Base-by-base conservation (phyloP, 2,113 vertebrate species). In the Bostrychus sinensis region DNA sequence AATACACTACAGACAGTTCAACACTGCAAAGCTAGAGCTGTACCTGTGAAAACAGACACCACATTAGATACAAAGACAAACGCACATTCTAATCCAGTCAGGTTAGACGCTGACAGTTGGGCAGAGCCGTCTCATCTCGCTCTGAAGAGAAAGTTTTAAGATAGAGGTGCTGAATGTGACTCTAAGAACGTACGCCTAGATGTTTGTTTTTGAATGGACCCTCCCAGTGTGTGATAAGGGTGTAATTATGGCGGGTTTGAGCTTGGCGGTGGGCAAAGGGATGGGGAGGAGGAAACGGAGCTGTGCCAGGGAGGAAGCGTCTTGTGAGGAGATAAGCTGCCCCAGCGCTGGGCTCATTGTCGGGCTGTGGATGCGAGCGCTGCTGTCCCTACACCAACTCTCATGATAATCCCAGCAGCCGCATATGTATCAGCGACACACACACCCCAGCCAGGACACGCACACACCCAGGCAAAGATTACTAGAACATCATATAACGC, bases 231-330 rank as follows among this genome's bases (percentile, higher is more conserved):
- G 80, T 77, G 90, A 91, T 89, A 90, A 89, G 89, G 82, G 81
- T 78, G 83, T 90, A 91, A 89, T 91, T 91, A 92, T 75, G 83
- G 84, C 81, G 77, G 87, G 74, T n/a, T n/a, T n/a, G n/a, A n/a
- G n/a, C n/a, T n/a, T n/a, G n/a, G n/a, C n/a, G 81, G 83, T 78
- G 86, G 86, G 86, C 77, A 87, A 82, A 81, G 71, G 80, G 80
- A 87, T 81, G 82, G 79, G 83, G 81, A 78, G 82, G 84, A 80
- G 86, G 85, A 86, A 89, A 86, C 82, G 85, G 84, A 88, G 79
- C 83, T 78, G 84, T 81, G 82, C 64, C 80, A 84, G 75, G 80
- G 82, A 85, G 88, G 88, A 89, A 90, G 85, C 78, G 62, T 80
- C 86, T 88, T 86, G 85, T 87, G 88, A 87, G 82, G 77, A 89